Percentiles rank a stretch among this genome's conserved stretches.
phyloP scores from a whole-genome alignment of 2,797 vertebrate genomes.

The Ispidina lecontei region DNA sequence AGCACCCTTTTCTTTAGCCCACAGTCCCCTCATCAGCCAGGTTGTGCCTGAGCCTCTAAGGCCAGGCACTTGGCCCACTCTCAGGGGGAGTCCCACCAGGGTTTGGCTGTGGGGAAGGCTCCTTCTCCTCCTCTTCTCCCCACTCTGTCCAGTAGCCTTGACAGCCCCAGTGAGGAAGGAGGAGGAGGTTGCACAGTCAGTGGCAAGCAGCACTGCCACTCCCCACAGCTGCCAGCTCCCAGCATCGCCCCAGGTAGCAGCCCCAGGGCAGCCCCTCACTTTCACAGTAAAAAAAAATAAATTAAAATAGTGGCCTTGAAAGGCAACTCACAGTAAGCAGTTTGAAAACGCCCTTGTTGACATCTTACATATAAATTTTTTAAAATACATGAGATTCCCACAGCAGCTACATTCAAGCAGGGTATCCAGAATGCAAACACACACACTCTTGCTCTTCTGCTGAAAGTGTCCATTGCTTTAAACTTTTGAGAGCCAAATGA shows the following conservation, averaged over 20 bases:
- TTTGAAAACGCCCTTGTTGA: background rate
- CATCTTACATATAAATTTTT: fast-evolving
- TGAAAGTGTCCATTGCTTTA: background rate
- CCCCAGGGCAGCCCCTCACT: background rate
- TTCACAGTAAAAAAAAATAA: background rate
- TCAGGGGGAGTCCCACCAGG: background rate
- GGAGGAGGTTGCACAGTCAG: background rate
- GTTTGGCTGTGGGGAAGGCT: background rate
- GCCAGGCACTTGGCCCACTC: fast-evolving
- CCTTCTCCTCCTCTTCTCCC: background rate
- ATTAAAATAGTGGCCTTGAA: background rate
- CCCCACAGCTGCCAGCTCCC: background rate
- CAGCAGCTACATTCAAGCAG: background rate
- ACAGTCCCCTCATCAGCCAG: background rate
- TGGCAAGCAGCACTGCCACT: background rate
- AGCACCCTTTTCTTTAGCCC: background rate
- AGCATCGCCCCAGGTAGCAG: background rate
- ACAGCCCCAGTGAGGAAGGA: background rate
- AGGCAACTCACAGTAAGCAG: background rate
- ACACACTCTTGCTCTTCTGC: background rate
- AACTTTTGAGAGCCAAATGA: background rate
- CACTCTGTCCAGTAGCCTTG: background rate
- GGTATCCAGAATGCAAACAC: background rate
- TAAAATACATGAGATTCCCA: background rate
- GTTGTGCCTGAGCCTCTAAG: background rate